phyloP scores from a whole-genome alignment of 2,113 vertebrate species.

The Alethe castanea region DNA sequence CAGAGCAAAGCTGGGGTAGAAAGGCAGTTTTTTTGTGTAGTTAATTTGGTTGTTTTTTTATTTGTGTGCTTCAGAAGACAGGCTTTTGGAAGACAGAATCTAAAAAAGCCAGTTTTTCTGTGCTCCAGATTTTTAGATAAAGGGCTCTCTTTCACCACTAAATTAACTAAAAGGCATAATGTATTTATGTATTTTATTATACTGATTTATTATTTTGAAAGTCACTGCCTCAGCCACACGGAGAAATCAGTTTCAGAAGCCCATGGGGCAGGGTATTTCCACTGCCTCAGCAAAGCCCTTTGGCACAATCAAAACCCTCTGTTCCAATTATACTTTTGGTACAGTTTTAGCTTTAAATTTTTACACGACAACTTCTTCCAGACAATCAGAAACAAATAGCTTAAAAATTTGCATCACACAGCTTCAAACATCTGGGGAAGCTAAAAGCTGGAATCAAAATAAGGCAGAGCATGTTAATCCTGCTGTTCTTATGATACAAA shows the following conservation, averaged over 20 bases:
- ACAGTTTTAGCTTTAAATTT: not conserved
- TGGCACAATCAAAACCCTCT: not conserved
- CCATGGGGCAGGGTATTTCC: not conserved
- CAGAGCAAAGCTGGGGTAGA: not conserved
- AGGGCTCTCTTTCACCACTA: not conserved
- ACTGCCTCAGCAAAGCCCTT: not conserved
- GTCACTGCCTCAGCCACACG: not conserved
- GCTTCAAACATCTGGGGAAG: slow-evolving; percentile 45
- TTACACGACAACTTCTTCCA: not conserved
- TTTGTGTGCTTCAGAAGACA: not conserved
- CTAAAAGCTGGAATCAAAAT: not conserved
- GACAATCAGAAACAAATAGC: slow-evolving; percentile 27
- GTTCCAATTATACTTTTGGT: not conserved
- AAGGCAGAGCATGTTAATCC: slow-evolving; percentile 17
- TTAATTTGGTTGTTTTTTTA: not conserved
- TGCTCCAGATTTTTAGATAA: not conserved
- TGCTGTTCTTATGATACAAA: not conserved
- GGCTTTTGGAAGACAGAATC: not conserved
- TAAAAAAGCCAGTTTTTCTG: not conserved
- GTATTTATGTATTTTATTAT: not conserved
- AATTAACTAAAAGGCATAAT: not conserved
- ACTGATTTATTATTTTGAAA: not conserved
- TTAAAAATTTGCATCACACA: slow-evolving; percentile 28
- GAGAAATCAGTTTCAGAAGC: not conserved
- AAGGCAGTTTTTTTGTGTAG: not conserved